These are phyloP conservation scores for Toxotes jaculatrix DNA, from an alignment of 2,113 vertebrate species.

Conservation along the genomic window DNA sequence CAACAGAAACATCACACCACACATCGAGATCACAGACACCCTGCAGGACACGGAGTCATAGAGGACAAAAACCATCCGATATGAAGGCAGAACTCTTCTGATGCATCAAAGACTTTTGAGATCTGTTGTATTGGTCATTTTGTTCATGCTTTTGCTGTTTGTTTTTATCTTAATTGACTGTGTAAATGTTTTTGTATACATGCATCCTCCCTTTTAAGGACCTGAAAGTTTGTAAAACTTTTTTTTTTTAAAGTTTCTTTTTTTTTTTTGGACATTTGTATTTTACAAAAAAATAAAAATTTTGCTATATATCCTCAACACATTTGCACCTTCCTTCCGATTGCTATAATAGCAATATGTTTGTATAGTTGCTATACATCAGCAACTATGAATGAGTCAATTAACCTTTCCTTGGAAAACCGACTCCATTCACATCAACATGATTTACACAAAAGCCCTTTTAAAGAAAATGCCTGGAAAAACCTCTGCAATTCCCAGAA, in stretches of 20 bases:
- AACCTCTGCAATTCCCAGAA: slow-evolving; percentile 15
- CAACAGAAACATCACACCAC: slow-evolving; percentile 76
- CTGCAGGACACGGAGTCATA: slow-evolving; percentile 69
- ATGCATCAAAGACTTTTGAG: not conserved
- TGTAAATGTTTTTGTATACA: slow-evolving; percentile 15
- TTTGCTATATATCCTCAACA: not conserved
- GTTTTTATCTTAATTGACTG: not conserved
- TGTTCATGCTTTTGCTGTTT: not conserved
- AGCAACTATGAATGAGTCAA: not conserved
- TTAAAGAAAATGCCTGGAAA: slow-evolving; percentile 51
- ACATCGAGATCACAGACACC: slow-evolving; percentile 76
- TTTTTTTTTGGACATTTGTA: slow-evolving; percentile 8
- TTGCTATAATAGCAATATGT: not conserved
- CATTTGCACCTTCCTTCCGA: not conserved
- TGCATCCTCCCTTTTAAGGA: slow-evolving; percentile 1
- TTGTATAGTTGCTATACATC: not conserved
- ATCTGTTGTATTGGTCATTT: not conserved
- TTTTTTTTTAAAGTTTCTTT: slow-evolving; percentile 1
- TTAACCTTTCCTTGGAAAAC: slow-evolving; percentile 8
- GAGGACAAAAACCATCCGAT: not conserved
- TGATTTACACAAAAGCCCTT: slow-evolving; percentile 44
- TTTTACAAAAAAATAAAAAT: slow-evolving; percentile 20
- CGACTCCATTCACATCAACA: not conserved
- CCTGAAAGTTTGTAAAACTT: not conserved
- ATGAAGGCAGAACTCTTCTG: not conserved